phyloP scores from a whole-genome alignment of 2,113 vertebrate species.

The Callipepla californica region DNA sequence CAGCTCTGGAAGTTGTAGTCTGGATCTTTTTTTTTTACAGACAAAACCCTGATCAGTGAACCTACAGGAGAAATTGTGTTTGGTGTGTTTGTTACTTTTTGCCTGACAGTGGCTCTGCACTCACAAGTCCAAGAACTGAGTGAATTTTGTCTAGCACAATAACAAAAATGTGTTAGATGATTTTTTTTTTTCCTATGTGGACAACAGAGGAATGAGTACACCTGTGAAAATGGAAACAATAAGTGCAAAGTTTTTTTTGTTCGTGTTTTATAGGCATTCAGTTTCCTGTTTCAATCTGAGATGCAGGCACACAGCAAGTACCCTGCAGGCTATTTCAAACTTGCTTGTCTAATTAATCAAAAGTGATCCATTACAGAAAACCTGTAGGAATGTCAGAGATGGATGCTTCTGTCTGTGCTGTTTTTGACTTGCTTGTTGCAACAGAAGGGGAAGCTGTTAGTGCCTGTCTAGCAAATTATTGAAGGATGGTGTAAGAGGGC shows the following conservation, averaged over 20 bases:
- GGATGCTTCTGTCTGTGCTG: constrained; percentile 61
- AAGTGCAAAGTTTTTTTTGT: constrained; percentile 10
- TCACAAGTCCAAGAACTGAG: not conserved
- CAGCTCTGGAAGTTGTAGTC: not conserved
- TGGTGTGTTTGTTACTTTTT: not conserved
- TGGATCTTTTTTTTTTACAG: not conserved
- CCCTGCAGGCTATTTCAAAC: constrained; percentile 65
- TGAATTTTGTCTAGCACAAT: not conserved
- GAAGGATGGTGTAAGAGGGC: constrained; percentile 64
- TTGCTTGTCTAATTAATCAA: constrained; percentile 71
- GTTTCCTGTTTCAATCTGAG: constrained; percentile 44
- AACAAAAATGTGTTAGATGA: not conserved
- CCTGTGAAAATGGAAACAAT: constrained; percentile 6
- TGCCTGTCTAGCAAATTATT: constrained; percentile 71
- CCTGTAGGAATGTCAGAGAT: constrained; percentile 72
- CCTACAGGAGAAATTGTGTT: not conserved
- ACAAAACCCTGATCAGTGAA: not conserved
- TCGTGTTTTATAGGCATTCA: not conserved
- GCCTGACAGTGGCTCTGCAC: not conserved
- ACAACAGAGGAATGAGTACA: not conserved
- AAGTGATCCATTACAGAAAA: constrained; percentile 72
- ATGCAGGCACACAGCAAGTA: constrained; percentile 18
- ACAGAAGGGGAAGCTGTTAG: constrained; percentile 71
- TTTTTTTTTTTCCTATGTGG: not conserved
- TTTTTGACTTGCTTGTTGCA: constrained; percentile 65